Conservation (phyloP, 2,113 vertebrate genomes). For the Peromyscus maniculatus region DNA sequence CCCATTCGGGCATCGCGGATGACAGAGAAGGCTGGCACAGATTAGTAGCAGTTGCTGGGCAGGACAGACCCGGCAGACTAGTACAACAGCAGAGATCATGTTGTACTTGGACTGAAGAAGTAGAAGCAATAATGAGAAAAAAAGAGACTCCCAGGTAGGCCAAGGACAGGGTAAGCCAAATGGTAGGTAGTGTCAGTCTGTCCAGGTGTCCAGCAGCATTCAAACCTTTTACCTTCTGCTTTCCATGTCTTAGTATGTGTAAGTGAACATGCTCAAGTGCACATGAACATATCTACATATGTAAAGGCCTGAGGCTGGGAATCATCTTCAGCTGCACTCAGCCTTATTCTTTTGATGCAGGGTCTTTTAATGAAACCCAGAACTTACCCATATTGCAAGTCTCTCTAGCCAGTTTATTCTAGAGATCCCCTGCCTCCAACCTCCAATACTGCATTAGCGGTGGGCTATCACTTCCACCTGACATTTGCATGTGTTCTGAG, state of each 20-base stretch:
- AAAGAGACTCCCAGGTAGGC: background rate
- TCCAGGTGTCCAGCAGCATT: background rate
- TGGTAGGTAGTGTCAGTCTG: background rate
- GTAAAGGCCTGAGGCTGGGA: background rate
- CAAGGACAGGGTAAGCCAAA: background rate
- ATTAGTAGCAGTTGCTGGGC: background rate
- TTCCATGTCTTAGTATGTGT: background rate
- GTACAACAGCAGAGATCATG: background rate
- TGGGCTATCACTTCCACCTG: background rate
- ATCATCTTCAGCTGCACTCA: background rate
- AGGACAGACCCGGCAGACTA: background rate
- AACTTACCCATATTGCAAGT: background rate
- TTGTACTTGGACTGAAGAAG: background rate
- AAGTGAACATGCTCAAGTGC: too few species aligned
- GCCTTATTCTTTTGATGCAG: background rate
- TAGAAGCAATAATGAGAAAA: background rate
- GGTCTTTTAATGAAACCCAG: background rate
- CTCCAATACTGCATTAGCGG: background rate
- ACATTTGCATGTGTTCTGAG: background rate
- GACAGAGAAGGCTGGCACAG: background rate
- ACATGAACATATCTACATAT: too few species aligned
- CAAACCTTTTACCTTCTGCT: background rate
- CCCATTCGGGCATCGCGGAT: background rate
- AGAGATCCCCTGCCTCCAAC: background rate
- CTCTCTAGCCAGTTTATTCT: background rate